phyloP scores from a whole-genome alignment of 2,888 invertebrate genomes.

The Plebejus melissa region DNA sequence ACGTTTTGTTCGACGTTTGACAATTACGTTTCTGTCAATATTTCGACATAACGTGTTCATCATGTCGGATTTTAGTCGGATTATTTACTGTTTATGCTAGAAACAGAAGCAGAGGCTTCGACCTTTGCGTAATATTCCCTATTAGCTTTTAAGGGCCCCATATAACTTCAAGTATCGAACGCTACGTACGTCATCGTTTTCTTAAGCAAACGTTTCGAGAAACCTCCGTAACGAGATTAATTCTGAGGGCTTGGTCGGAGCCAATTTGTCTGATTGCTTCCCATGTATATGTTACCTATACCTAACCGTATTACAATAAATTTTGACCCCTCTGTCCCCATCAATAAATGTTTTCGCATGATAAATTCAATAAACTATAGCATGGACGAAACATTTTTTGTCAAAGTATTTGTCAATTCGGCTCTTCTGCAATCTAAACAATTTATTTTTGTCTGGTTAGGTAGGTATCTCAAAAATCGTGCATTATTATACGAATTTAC shows the following conservation, averaged over 20 bases:
- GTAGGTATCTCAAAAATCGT: not conserved
- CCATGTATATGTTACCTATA: slow-evolving; percentile 69
- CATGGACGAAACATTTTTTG: slow-evolving; percentile 57
- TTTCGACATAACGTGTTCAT: too few species aligned
- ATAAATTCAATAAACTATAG: slow-evolving; percentile 70
- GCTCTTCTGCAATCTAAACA: slow-evolving; percentile 23
- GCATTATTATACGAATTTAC: not conserved
- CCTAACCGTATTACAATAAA: slow-evolving; percentile 69
- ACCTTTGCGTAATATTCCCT: too few species aligned
- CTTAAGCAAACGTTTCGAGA: slow-evolving; percentile 67
- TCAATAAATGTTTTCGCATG: slow-evolving; percentile 78
- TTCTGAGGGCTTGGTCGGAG: slow-evolving; percentile 72
- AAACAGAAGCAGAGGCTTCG: too few species aligned
- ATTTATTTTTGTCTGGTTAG: not conserved
- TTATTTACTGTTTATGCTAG: too few species aligned
- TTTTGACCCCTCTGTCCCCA: slow-evolving; percentile 73
- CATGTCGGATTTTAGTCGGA: too few species aligned
- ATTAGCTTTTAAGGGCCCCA: not conserved
- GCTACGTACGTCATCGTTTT: slow-evolving; percentile 42
- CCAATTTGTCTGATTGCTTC: slow-evolving; percentile 80
- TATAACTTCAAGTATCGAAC: not conserved
- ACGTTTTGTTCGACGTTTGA: too few species aligned
- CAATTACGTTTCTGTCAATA: too few species aligned
- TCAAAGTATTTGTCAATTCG: slow-evolving; percentile 39
- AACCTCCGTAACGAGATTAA: slow-evolving; percentile 74